Conservation (phyloP, 1,140 invertebrate genomes). For the Belonocnema kinseyi region DNA sequence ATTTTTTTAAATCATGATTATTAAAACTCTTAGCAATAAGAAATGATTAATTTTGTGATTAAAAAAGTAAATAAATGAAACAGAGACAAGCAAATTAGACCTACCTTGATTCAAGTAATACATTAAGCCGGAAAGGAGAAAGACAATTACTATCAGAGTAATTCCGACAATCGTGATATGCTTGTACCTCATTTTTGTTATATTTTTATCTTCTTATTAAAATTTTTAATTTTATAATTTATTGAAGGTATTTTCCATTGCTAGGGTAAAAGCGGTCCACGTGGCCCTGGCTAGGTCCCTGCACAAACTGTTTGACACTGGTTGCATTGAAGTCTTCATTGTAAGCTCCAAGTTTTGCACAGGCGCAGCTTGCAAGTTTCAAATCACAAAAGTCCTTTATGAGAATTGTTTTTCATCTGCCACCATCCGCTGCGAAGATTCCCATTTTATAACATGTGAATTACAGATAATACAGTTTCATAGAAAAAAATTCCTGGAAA, state of each 20-base stretch:
- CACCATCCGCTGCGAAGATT: constrained; percentile 31
- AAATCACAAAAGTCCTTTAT: constrained; percentile 30
- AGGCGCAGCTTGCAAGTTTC: constrained; percentile 55
- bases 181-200: constrained; percentile 61
- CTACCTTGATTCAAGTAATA: constrained; percentile 72
- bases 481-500: no score
- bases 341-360: constrained; percentile 59
- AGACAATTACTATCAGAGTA: constrained; percentile 54
- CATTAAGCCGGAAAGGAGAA: constrained; percentile 61
- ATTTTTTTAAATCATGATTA: no score
- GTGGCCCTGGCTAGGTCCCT: background rate
- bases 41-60: background rate
- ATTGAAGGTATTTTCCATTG: background rate
- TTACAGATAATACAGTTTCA: no score
- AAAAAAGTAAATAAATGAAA: background rate
- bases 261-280: background rate
- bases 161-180: constrained; percentile 57
- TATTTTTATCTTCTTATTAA: constrained; percentile 19
- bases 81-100: constrained; percentile 32
- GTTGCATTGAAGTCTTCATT: constrained; percentile 37
- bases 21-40: no score
- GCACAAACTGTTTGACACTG: background rate
- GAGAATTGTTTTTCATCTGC: constrained; percentile 28
- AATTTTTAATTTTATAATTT: constrained; percentile 22
- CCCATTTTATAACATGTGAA: background rate